Base-by-base conservation (phyloP, 2,888 invertebrate genomes). In the Argynnis bischoffii region DNA sequence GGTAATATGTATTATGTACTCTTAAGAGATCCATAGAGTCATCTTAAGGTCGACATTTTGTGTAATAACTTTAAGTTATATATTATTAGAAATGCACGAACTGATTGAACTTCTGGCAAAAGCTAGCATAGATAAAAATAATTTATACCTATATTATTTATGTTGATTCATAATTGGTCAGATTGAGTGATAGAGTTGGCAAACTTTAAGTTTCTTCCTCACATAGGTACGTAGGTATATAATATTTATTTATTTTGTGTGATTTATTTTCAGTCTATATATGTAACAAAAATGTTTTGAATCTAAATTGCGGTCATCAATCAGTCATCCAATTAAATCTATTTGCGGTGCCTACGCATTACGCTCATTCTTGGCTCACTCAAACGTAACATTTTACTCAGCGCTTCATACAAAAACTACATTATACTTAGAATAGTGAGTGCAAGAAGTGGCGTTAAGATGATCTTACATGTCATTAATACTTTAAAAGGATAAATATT, bases 361-460 rank as follows among this genome's bases (percentile, higher is more conserved):
- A 71, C 70, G 65, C 59, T 65, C 63, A 66, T 66, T 67, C 69
- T 70, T 74, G 72, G 74, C 74, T 76, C 73, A 60, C 67, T 72
- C 71, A 54, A 72, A 71, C 67, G 73, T 74, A 76, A 79, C 82
- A 84, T 82, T 81, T 83, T 81, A 77, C 74, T 87, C 86, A 77
- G 60, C 83, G 79, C 78, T 78, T 75, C 75, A 79, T 80, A 81
- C 80, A 83, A 83, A 83, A 82, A 79, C 79, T 79, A 82, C 84
- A 82, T 86, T 53, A 61, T 41, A 50, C 61, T 53, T 18, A 61
- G 61, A 61, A 61, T 61, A 61, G 18, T 35, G 41, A 51, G 51
- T 41, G 18, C 41, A 18, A 61, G 61, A 61, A 61, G 51, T 61
- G 61, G 61, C 51, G 35, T 61, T 51, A 51, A 11, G 18, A 31